Evolutionary conservation across 2,888 invertebrate species (phyloP).

Genomic region (Acrobasis consociella): DNA sequence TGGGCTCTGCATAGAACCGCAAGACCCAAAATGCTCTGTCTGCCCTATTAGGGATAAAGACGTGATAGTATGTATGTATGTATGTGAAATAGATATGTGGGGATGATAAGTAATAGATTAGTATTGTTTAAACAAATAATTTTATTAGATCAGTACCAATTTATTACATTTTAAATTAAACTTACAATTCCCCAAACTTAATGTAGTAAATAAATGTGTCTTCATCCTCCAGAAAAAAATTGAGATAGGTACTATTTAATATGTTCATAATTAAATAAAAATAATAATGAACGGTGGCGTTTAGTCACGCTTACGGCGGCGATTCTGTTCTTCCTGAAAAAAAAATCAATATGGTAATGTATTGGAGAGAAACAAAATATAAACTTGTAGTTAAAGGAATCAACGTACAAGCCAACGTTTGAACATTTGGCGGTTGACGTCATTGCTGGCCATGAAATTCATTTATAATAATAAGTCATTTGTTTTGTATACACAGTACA

Average conservation of each 20-base stretch:
- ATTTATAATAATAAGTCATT: neutral
- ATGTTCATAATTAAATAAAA: neutral
- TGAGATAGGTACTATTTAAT: slow-evolving; percentile 7
- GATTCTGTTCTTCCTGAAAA: slow-evolving; percentile 76
- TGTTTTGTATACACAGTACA: neutral
- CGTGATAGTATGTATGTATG: no score
- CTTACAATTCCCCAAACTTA: slow-evolving; percentile 38
- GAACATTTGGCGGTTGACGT: neutral
- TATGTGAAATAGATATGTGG: no score
- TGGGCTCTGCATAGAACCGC: no score
- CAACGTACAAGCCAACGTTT: no score
- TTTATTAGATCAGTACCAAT: slow-evolving; percentile 42
- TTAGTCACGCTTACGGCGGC: slow-evolving; percentile 79
- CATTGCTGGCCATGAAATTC: slow-evolving; percentile 2
- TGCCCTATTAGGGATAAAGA: no score
- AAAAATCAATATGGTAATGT: slow-evolving; percentile 24
- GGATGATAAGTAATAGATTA: neutral
- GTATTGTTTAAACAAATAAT: slow-evolving; percentile 22
- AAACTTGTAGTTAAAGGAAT: no score
- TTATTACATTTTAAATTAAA: slow-evolving; percentile 41
- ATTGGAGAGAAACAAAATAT: neutral
- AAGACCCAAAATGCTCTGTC: no score
- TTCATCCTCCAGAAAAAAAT: neutral
- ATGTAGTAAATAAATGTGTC: slow-evolving; percentile 19
- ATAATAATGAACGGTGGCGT: slow-evolving; percentile 30